Evolutionary conservation across 2,888 invertebrate species (phyloP).

Genomic region (Copidosoma aretas): DNA sequence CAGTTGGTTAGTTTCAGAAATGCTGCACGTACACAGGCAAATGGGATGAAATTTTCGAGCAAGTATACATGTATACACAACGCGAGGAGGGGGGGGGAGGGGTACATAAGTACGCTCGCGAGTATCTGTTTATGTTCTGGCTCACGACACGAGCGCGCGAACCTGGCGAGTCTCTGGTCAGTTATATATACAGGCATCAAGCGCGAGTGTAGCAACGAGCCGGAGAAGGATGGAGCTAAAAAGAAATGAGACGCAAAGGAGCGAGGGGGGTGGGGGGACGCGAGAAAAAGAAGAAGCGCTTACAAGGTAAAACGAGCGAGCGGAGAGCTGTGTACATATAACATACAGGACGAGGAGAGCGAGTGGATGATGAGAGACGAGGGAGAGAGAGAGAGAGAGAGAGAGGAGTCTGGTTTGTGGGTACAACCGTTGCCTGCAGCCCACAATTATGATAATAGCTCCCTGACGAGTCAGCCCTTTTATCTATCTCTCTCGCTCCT

Average conservation of each 20-base stretch:
- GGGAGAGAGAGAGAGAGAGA: conserved; percentile 25
- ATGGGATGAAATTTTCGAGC: conserved; percentile 2
- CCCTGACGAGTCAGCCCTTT: conserved; percentile 55
- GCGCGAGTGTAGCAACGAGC: neutral
- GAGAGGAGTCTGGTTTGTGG: conserved; percentile 62
- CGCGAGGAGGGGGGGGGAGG: too few species aligned
- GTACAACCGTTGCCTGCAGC: conserved; percentile 61
- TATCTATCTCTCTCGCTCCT: conserved; percentile 46
- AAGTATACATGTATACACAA: neutral
- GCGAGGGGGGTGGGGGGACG: conserved; percentile 8
- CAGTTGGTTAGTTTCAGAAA: too few species aligned
- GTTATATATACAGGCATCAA: too few species aligned
- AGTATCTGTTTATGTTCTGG: neutral
- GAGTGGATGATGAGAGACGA: conserved; percentile 9
- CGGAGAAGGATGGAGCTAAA: neutral
- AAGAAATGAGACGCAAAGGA: conserved; percentile 1
- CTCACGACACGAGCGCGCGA: neutral
- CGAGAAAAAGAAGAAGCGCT: conserved; percentile 4
- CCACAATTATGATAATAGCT: conserved; percentile 63
- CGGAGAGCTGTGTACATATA: neutral
- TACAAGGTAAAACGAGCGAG: conserved; percentile 1
- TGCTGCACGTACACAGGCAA: neutral
- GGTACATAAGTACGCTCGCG: neutral
- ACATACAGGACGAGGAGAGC: neutral
- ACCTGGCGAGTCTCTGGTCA: neutral